Evolutionary conservation across 1,140 invertebrate genomes (phyloP).

Genomic region (Drosophila saltans): DNA sequence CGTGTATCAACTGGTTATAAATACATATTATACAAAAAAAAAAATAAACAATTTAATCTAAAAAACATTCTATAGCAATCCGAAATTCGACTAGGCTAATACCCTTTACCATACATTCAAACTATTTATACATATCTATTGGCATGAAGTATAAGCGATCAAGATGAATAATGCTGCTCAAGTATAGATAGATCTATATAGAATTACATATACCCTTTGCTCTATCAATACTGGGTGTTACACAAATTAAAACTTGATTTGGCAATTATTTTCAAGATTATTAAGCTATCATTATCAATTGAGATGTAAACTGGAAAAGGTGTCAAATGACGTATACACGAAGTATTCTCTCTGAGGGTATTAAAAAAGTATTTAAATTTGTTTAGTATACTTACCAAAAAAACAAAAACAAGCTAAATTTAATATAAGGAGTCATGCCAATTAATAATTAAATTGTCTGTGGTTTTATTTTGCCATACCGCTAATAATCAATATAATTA

Average conservation of each 20-base stretch:
- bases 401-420: neutral
- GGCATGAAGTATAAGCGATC: too few relatives aligned
- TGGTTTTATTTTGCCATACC: neutral
- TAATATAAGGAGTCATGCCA: neutral
- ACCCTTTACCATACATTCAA: too few relatives aligned
- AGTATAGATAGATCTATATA: too few relatives aligned
- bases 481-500: neutral
- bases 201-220: too few relatives aligned
- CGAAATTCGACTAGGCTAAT: neutral
- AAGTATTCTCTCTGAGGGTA: neutral
- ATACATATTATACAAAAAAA: neutral
- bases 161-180: too few relatives aligned
- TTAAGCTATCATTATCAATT: too few relatives aligned
- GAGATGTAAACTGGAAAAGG: neutral
- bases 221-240: neutral
- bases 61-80: neutral
- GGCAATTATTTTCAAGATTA: neutral
- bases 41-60: neutral
- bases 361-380: neutral
- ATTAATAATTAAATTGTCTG: neutral
- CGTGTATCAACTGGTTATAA: conserved; percentile 2
- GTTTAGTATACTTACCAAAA: neutral
- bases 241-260: neutral
- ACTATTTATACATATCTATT: too few relatives aligned
- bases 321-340: neutral